Base-by-base conservation (phyloP, 2,797 vertebrate genomes). In the Naso thynnoides region DNA sequence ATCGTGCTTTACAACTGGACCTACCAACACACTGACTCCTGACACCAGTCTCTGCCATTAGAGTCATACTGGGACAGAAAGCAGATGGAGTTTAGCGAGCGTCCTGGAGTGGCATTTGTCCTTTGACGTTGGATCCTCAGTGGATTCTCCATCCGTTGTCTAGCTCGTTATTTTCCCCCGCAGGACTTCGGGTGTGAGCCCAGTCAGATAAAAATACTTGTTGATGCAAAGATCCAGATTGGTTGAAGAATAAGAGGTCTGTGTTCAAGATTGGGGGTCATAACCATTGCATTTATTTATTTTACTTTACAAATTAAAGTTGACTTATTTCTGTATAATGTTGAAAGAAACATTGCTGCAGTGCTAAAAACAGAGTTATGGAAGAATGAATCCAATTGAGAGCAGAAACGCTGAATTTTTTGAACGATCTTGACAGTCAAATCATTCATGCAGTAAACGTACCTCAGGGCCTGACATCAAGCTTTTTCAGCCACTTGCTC, bases 1-100 rank as follows among this genome's bases (percentile, higher is more conserved):
- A 24, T 78, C 73, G 29, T n/a, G 33, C 59, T 82, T 72, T 76
- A 78, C 58, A 48, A 24, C 55, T 31, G 73, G 52, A 72, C 59
- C 73, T 1, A 45, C 58, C 79, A 71, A 67, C 66, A 64, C 27
- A 64, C 64, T 45, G 54, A 78, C 62, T 75, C 63, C 21, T 57
- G 55, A 70, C 82, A 73, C 67, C 47, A 2, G 50, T 42, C 47
- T 18, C 31, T 38, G 44, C 65, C 42, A 14, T 52, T 60, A 19
- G 38, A 47, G n/a, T 38, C 26, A 57, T 54, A 26, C 75, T 62
- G 11, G 8, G 29, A 59, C 7, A 13, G 44, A 6, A 54, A 57
- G 38, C 33, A 53, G 23, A 57, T 33, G 6, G 18, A 24, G 24
- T 56, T 39, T 27, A 57, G 52, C 49, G 45, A 21, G 29, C 33